A percentile compares a stretch with the other conserved stretches of the same genome.
These are phyloP conservation scores for Mya arenaria DNA, from an alignment of 1,140 invertebrate species.

Conservation along the genomic window DNA sequence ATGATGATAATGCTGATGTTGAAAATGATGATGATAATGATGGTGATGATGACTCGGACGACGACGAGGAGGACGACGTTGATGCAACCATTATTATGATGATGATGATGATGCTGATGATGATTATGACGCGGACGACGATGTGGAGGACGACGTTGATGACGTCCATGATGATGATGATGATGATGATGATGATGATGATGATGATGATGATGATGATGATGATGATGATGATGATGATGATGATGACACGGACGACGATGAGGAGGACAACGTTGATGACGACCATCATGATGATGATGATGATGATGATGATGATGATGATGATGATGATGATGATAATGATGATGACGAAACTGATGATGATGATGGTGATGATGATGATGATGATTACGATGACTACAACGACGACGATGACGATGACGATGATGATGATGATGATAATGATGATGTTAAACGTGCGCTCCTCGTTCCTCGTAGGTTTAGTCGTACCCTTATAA, in stretches of 20 bases:
- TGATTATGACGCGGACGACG: background rate
- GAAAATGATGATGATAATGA: background rate
- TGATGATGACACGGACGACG: background rate
- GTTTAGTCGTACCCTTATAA: no score
- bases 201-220: background rate
- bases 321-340: background rate
- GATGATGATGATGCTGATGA: background rate
- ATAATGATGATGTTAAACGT: no score
- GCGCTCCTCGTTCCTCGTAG: no score
- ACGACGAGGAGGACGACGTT: background rate
- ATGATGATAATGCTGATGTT: background rate
- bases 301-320: background rate
- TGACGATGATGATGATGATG: background rate
- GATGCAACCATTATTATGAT: no score
- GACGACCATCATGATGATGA: background rate
- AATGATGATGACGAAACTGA: background rate
- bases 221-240: background rate
- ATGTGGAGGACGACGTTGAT: background rate
- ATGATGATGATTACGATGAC: background rate
- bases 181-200: background rate
- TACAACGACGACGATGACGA: background rate
- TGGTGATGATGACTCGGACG: background rate
- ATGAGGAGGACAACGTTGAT: background rate
- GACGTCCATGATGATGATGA: background rate
- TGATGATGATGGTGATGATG: background rate